Evolutionary conservation across 2,113 vertebrate species (phyloP).

Genomic region (Lipotes vexillifer): DNA sequence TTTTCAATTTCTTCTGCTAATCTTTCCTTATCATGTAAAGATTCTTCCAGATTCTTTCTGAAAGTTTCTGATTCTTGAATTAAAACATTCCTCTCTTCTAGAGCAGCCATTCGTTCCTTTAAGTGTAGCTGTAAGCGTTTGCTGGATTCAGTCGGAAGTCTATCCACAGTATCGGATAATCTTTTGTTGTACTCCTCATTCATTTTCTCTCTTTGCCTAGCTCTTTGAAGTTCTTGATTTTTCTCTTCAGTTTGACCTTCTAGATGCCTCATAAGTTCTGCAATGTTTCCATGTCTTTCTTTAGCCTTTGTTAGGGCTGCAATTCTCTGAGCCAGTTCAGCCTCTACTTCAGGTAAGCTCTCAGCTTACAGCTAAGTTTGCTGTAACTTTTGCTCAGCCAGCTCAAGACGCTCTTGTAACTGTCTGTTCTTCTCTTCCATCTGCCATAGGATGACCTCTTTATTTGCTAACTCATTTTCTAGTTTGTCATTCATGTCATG

Average conservation of each 20-base stretch:
- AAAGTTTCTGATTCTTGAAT: too few species aligned
- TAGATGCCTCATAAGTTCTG: conserved; percentile 97
- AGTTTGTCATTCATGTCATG: conserved; percentile 99
- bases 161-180: conserved; percentile 95
- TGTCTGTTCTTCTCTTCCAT: conserved; percentile 99
- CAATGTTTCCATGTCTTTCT: conserved; percentile 97
- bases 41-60: too few species aligned
- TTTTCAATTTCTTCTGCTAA: conserved; percentile 97
- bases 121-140: conserved; percentile 96
- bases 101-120: conserved; percentile 97
- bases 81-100: conserved; percentile 76
- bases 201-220: conserved; percentile 99
- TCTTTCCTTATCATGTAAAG: conserved; percentile 42
- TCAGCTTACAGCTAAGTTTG: conserved; percentile 98
- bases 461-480: conserved; percentile 98
- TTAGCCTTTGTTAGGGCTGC: conserved; percentile 98
- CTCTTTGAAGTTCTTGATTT: conserved; percentile 98
- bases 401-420: conserved; percentile 94
- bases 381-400: conserved; percentile 98
- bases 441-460: conserved; percentile 97
- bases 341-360: conserved; percentile 98
- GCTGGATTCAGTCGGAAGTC: conserved; percentile 97
- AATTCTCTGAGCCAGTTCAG: conserved; percentile 97
- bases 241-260: conserved; percentile 99
- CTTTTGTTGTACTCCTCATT: conserved; percentile 99